A percentile compares a stretch with the other conserved stretches of the same genome.
Conservation (phyloP, 2,888 invertebrate genomes). For the Orchesellides sinensis region DNA sequence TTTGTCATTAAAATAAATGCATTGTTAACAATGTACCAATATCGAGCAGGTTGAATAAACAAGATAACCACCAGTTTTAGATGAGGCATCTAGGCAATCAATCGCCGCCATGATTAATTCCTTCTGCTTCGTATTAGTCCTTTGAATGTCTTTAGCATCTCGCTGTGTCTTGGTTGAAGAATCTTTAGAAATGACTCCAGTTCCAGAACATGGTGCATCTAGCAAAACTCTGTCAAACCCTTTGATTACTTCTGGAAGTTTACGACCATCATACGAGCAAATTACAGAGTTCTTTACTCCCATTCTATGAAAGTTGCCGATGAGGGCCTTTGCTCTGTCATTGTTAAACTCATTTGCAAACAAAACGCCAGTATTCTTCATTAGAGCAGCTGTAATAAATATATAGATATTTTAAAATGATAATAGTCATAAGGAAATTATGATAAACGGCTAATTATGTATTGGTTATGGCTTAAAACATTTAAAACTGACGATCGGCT, state of each 20-base stretch:
- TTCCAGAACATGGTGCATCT: constrained; percentile 99
- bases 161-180: constrained; percentile 96
- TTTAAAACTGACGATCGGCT: constrained; percentile 83
- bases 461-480: neutral
- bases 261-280: constrained; percentile 92
- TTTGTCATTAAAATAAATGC: neutral
- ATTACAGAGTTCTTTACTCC: constrained; percentile 96
- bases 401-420: constrained; percentile 6
- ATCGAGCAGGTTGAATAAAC: constrained; percentile 99
- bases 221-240: constrained; percentile 96
- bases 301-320: constrained; percentile 97
- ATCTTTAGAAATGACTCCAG: constrained; percentile 98
- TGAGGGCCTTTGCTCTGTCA: constrained; percentile 92
- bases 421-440: constrained; percentile 7
- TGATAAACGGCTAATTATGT: neutral
- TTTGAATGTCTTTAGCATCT: constrained; percentile 91
- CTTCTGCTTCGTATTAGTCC: constrained; percentile 94
- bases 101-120: constrained; percentile 97
- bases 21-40: constrained; percentile 79
- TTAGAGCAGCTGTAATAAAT: constrained; percentile 85
- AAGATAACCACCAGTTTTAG: constrained; percentile 93
- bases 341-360: constrained; percentile 97
- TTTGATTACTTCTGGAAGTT: constrained; percentile 86
- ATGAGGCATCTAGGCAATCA: constrained; percentile 95
- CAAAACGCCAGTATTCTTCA: constrained; percentile 98